Evolutionary conservation across 2,113 vertebrate genomes (phyloP), one percentile per base, ranked within the genome.

Genomic region (Corvus moneduloides): DNA sequence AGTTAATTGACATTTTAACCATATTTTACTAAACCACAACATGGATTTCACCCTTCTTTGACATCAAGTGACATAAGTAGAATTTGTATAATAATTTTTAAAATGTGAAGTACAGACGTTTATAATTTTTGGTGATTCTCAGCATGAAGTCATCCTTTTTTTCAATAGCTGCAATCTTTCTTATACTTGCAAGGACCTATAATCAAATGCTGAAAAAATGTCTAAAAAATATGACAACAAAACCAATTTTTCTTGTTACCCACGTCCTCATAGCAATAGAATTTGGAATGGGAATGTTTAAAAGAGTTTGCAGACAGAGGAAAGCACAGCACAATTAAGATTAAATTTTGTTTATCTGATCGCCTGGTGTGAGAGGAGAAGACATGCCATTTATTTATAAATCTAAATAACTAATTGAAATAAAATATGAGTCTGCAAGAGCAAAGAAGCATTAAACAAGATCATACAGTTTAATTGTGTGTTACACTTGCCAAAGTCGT

Each of bases 381-480:
- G 79, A 56, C 41, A 56, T 75, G 52, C 9, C 52, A 92, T 90
- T 96, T 84, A 81, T 89, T 94, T 92, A 68, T 87, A 93, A 93
- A 86, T 78, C 48, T 74, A 81, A 96, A 94, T 81, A 90, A 73
- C 48, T 86, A 94, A 78, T 66, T 95, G 90, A 86, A 94, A 92
- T 93, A 63, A 86, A 96, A 94, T 41, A 26, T 55, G 51, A 77
- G 12, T 68, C 61, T 92, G n/a, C n/a, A 73, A 86, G 44, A 78
- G 19, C 52, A 89, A 39, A 89, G 51, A 51, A 93, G 14, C 52
- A 39, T 86, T 87, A 81, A 90, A 84, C 19, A 61, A 87, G 68
- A 52, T 72, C 51, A 68, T 14, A 33, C 43, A 33, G 32, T 88
- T 90, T 93, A 95, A 94, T 67, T 90, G 9, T 66, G 26, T 81